Percentiles rank a stretch among this genome's conserved stretches.
Conservation (phyloP, 2,113 vertebrate genomes). For the Takifugu flavidus region DNA sequence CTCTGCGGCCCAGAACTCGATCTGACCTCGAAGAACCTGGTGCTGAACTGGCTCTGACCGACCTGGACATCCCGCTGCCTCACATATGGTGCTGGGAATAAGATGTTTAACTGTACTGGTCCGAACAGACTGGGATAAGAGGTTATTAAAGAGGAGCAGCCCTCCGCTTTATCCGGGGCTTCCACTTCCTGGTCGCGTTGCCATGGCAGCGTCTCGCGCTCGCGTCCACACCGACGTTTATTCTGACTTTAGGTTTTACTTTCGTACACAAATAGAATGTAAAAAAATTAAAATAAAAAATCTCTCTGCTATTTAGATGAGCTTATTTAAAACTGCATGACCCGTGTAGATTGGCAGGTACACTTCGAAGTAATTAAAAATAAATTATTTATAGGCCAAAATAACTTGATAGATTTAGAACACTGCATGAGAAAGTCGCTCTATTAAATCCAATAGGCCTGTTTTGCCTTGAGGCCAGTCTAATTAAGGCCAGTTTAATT, state of each 20-base stretch:
- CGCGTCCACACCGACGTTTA: background rate
- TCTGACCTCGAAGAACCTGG: constrained; percentile 22
- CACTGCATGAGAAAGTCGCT: no score
- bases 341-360: no score
- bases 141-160: background rate
- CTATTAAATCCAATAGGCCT: no score
- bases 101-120: background rate
- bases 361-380: no score
- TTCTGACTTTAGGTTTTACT: background rate
- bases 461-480: no score
- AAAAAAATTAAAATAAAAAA: background rate
- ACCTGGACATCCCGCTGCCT: constrained; percentile 34
- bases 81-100: background rate
- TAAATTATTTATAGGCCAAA: no score
- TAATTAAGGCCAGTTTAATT: no score
- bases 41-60: constrained; percentile 24
- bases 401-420: no score
- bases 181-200: constrained; percentile 46
- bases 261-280: no score
- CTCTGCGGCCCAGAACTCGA: constrained; percentile 5
- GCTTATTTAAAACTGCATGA: no score
- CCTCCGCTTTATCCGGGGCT: background rate
- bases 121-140: background rate
- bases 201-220: constrained; percentile 35
- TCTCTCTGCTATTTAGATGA: no score